phyloP scores from a whole-genome alignment of 1,140 invertebrate genomes.

The Antheraea pernyi region DNA sequence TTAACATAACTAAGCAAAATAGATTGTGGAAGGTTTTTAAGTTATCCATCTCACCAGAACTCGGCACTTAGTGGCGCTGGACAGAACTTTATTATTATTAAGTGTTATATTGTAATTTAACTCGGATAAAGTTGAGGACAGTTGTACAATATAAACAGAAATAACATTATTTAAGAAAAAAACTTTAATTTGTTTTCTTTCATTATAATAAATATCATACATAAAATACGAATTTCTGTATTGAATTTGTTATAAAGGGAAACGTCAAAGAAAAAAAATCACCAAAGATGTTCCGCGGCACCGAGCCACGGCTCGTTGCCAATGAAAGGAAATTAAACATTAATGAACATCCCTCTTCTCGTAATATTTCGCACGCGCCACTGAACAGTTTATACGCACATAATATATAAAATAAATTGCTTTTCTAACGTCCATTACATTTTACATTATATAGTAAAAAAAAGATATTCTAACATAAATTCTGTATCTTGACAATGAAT shows the following conservation, averaged over 20 bases:
- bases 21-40: too few relatives aligned
- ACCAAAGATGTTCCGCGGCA: slow-evolving; percentile 16
- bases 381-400: slow-evolving; percentile 18
- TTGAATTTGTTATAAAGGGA: slow-evolving; percentile 20
- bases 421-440: slow-evolving; percentile 7
- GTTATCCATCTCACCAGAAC: too few relatives aligned
- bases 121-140: too few relatives aligned
- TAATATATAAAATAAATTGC: slow-evolving; percentile 12
- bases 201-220: slow-evolving; percentile 16
- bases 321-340: slow-evolving; percentile 31
- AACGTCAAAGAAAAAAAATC: slow-evolving; percentile 27
- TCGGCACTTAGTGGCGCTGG: too few relatives aligned
- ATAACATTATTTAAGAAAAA: background rate
- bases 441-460: background rate
- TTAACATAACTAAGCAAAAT: too few relatives aligned
- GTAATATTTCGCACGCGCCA: slow-evolving; percentile 21
- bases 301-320: slow-evolving; percentile 21
- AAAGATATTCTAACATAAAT: background rate
- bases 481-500: background rate
- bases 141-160: background rate
- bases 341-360: slow-evolving; percentile 30
- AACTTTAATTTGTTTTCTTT: slow-evolving; percentile 8
- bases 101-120: too few relatives aligned
- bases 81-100: too few relatives aligned
- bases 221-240: slow-evolving; percentile 17